Evolutionary conservation across 2,113 vertebrate species (phyloP), one percentile per base, ranked within the genome.

Genomic region (Mugil cephalus): DNA sequence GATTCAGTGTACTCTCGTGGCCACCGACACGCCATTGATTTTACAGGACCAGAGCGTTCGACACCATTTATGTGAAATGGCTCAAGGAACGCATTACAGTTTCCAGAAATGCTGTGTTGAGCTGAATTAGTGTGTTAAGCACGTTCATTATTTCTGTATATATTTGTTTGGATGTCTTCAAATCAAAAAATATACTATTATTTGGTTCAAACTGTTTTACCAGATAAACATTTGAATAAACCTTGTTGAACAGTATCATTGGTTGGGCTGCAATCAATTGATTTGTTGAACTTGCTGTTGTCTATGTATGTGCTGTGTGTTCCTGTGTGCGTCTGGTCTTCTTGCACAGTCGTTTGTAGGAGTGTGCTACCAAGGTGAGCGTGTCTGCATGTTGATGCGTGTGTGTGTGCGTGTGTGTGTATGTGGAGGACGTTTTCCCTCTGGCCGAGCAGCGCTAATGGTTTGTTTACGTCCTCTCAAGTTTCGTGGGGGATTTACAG

Each of bases 401-500:
- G 14, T 36, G 34, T 46, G 61, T 64, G 10, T 10, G 5, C 47
- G 45, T 51, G 45, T 45, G 18, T 45, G 51, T 47, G 56, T 54
- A 40, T 39, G 10, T 24, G 19, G 15, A n/a, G 35, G 65, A 39
- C 24, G 56, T 30, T 67, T 21, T 74, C 55, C 52, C 53, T 62
- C 10, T 1, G 11, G n/a, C 45, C 54, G 80, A 79, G 59, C 72
- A 61, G 56, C 21, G 58, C 50, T 74, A 63, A 88, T 70, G 66
- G 69, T 80, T 79, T 87, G 85, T 89, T 88, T 88, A 87, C 72
- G 45, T 83, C 67, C 69, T 85, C 74, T 88, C 77, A 72, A 68
- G 74, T 90, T 90, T 88, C 82, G 53, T 19, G 40, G 42, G 69
- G 77, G 82, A 85, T 88, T 85, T 87, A 85, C 84, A 83, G 79